Conservation (phyloP, 2,888 invertebrate species). For the Ichneumon xanthorius region DNA sequence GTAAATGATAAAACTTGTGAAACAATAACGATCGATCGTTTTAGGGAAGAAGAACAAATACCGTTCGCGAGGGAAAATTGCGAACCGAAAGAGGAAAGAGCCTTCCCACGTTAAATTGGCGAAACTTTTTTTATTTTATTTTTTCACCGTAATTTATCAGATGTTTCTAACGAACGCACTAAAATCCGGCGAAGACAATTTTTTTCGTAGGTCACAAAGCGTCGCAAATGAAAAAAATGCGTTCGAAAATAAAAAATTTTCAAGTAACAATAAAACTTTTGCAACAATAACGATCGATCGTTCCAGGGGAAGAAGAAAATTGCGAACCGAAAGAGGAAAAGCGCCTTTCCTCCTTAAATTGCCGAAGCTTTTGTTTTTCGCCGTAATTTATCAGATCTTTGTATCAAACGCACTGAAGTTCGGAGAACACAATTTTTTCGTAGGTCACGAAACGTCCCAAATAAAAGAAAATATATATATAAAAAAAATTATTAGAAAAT, state of each 20-base stretch:
- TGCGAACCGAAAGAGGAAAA: background rate
- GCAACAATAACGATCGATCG: constrained; percentile 24
- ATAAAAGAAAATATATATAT: background rate
- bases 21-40: too few relatives aligned
- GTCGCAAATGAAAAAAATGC: too few relatives aligned
- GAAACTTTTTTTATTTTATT: too few relatives aligned
- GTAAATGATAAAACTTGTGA: too few relatives aligned
- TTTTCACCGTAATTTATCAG: too few relatives aligned
- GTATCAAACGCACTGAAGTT: constrained; percentile 3
- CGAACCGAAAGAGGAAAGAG: background rate
- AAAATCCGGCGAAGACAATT: too few relatives aligned
- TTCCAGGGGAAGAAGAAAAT: constrained; percentile 12
- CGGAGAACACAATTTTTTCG: constrained; percentile 20
- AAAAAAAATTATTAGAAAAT: background rate
- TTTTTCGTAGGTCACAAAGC: too few relatives aligned
- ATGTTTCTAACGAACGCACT: too few relatives aligned
- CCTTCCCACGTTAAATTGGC: background rate
- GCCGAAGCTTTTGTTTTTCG: background rate
- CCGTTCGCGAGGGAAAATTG: background rate
- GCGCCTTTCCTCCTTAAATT: background rate
- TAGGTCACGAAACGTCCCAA: background rate
- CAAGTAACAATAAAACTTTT: too few relatives aligned
- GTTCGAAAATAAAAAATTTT: too few relatives aligned
- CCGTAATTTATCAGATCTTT: background rate
- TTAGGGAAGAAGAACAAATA: background rate